A percentile compares a stretch with the other conserved stretches of the same genome.
phyloP scores from a whole-genome alignment of 2,113 vertebrate species.

The Saimiri boliviensis region DNA sequence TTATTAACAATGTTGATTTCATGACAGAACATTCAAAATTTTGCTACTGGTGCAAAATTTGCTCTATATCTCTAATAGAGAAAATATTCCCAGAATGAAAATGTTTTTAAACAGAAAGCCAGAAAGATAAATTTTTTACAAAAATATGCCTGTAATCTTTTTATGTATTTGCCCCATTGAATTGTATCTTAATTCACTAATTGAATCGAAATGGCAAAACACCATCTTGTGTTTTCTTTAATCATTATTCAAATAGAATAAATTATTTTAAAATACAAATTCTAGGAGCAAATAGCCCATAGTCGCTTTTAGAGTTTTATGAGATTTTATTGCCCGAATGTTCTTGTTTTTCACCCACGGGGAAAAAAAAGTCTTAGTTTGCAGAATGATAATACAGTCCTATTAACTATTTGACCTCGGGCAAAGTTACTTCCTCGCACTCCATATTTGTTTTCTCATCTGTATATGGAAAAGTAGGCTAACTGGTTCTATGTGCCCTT shows the following conservation, averaged over 20 bases:
- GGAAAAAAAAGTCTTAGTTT: conserved; percentile 43
- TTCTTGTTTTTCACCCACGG: conserved; percentile 1
- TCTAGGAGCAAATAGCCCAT: conserved; percentile 24
- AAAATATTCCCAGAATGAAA: conserved; percentile 10
- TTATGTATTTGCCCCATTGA: conserved; percentile 3
- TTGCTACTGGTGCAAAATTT: neutral
- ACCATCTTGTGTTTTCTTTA: conserved; percentile 25
- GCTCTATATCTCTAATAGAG: neutral
- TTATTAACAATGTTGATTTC: conserved; percentile 44
- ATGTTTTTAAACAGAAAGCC: conserved; percentile 16
- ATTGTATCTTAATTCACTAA: conserved; percentile 48
- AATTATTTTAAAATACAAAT: conserved; percentile 57
- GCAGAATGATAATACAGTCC: neutral
- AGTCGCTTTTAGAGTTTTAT: conserved; percentile 4
- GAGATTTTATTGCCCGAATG: neutral
- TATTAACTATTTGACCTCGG: neutral
- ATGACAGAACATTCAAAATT: neutral
- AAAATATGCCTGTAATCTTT: conserved; percentile 14
- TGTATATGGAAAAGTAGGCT: neutral
- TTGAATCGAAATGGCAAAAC: conserved; percentile 35
- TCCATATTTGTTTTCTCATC: neutral
- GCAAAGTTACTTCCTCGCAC: neutral
- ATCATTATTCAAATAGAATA: conserved; percentile 23
- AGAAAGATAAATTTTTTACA: conserved; percentile 5
- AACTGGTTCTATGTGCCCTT: neutral